Base-by-base conservation (phyloP, 2,888 invertebrate species). In the Leistus spinibarbis region DNA sequence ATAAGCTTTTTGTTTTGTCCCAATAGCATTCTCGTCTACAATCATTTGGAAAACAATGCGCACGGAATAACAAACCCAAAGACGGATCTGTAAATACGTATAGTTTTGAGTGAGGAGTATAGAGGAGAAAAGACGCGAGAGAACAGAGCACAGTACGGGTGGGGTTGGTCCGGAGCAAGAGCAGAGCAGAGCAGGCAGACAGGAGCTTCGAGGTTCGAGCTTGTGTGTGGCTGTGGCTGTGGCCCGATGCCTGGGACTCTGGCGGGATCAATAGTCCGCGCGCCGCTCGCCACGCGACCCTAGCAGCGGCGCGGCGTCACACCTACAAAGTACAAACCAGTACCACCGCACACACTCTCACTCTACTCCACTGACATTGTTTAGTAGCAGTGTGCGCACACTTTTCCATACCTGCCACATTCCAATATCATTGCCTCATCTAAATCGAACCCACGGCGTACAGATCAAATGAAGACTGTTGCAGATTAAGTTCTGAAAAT, bases 161-260 rank as follows among this genome's bases (percentile, higher is more conserved):
- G 40, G 40, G 40, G 40, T 40, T 13, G 40, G 40, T 40, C 40
- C 40, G 40, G 40, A 57, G 57, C 40, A 57, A 57, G 62, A 60
- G 56, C 24, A 69, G 16, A 27, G 24, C 57, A 20, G 20, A 23
- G 54, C 23, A 24, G 56, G 69, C 19, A 23, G 40, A 53, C 23
- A 22, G 64, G 20, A 16, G 64, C 24, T 64, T 16, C 53, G 62
- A 54, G 64, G 24, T 53, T 70, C 63, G n/a, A n/a, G n/a, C n/a
- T n/a, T n/a, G n/a, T n/a, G n/a, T n/a, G n/a, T n/a, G n/a, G n/a
- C n/a, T n/a, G n/a, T n/a, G n/a, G n/a, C n/a, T 70, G 70, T 70
- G 54, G 70, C 71, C 65, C 54, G 71, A 71, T 71, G 71, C 71
- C 72, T 72, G 72, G 72, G 72, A 63, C n/a, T 53, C 74, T 63